These are phyloP conservation scores for Chironex yamaguchii DNA, from an alignment of 30 jellyfish, hydroid and myxozoan species.

Conservation along the genomic window DNA sequence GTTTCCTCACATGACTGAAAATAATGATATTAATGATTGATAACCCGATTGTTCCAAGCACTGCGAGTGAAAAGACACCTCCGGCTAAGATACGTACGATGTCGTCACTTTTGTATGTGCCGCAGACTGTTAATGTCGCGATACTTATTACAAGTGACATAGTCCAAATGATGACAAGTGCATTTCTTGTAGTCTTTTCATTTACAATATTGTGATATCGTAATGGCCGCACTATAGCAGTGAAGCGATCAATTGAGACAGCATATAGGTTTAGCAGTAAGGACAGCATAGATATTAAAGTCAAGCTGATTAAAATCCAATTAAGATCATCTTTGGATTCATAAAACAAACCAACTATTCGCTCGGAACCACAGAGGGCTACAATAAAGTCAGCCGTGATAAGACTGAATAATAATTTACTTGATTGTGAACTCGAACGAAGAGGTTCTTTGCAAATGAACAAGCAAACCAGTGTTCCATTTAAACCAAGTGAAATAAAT, in stretches of 20 bases:
- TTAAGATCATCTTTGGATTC: slow-evolving; percentile 4
- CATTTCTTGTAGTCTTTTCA: neutral
- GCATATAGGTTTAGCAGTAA: slow-evolving; percentile 21
- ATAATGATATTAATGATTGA: neutral
- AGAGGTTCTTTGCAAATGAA: neutral
- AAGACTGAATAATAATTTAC: slow-evolving; percentile 33
- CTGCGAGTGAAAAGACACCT: neutral
- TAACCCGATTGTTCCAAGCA: neutral
- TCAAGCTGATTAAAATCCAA: slow-evolving; percentile 7
- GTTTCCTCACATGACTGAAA: slow-evolving; percentile 13
- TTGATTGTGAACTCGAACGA: neutral
- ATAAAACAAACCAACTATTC: neutral
- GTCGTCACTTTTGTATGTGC: neutral
- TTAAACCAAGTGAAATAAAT: neutral
- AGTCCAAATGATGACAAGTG: slow-evolving; percentile 21
- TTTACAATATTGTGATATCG: slow-evolving; percentile 22
- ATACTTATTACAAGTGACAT: slow-evolving; percentile 9
- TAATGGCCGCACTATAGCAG: slow-evolving; percentile 47
- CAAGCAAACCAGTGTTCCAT: neutral
- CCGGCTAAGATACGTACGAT: slow-evolving; percentile 5
- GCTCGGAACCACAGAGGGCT: slow-evolving; percentile 23
- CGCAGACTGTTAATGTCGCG: neutral
- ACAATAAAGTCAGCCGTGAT: slow-evolving; percentile 57
- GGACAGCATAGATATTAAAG: slow-evolving; percentile 7
- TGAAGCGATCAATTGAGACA: slow-evolving; percentile 55